Evolutionary conservation across 2,888 invertebrate genomes (phyloP), one percentile per base, ranked within the genome.

Genomic region (Cerastis rubricosa): DNA sequence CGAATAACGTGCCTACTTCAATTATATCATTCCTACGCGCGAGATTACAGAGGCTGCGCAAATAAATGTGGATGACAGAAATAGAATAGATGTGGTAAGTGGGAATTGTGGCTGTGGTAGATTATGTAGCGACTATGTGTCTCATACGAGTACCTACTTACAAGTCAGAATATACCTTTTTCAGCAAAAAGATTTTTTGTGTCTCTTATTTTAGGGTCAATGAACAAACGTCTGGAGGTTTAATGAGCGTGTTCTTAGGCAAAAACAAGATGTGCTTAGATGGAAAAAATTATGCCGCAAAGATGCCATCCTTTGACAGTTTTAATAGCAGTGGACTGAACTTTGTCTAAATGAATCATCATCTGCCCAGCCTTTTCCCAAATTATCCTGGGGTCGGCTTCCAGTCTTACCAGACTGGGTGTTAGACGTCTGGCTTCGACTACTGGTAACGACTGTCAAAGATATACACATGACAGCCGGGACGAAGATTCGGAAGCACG

Each of bases 1-100:
- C 80, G 83, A 88, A 89, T 85, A 84, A 88, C 78, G 80, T 80
- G 81, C 73, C 74, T 78, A 35, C 78, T 75, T 80, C 86, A 88
- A 88, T 88, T 86, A 89, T 83, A 80, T 81, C 67, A 74, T 80
- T 76, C 54, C 70, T 87, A 87, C 76, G 74, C 67, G 66, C 68
- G 43, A 81, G 74, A 84, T 84, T 74, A 83, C 79, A 40, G 72
- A 81, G 63, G 54, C 74, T 82, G 76, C 43, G 35, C 74, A 76
- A 71, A 73, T 74, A 79, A 74, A 74, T 78, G 40, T 25, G 43
- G 70, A 71, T 67, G 65, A 63, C 14, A 57, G 54, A 78, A 72
- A 66, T 57, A 40, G 47, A 74, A 73, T 85, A 74, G 79, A 86
- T 83, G 29, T 14, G 74, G 84, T 70, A 74, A 63, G 2, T 69